Conservation (phyloP, 37 sponge, comb jelly and placozoan genomes). For the Mnemiopsis leidyi region DNA sequence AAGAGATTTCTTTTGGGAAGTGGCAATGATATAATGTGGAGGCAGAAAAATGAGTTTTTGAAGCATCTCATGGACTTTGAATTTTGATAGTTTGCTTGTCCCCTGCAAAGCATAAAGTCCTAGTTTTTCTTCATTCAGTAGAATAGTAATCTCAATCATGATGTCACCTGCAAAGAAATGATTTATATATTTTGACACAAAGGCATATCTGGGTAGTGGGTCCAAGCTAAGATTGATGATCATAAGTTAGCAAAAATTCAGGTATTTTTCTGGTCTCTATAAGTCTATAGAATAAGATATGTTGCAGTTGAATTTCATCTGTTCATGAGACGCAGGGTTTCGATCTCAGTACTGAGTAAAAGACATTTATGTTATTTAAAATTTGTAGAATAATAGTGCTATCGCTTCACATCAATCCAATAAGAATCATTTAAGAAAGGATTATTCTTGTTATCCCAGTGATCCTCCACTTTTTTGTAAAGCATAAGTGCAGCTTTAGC, state of each 20-base stretch:
- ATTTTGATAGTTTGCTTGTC: neutral
- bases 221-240: no score
- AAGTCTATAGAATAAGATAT: no score
- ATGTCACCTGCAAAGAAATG: neutral
- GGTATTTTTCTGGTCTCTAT: no score
- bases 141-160: constrained; percentile 40
- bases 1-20: constrained; percentile 17
- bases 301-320: no score
- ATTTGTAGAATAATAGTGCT: no score
- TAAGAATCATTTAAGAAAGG: constrained; percentile 56
- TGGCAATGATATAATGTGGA: neutral
- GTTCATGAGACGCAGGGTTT: no score
- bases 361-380: no score
- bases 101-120: constrained; percentile 22
- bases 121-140: constrained; percentile 19
- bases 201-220: no score
- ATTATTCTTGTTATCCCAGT: constrained; percentile 70
- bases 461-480: constrained; percentile 65
- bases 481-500: constrained; percentile 80
- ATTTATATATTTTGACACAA: no score
- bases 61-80: constrained; percentile 20
- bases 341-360: no score
- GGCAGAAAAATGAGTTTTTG: neutral
- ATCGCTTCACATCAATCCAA: neutral
- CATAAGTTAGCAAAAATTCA: no score